phyloP scores from a whole-genome alignment of 2,888 invertebrate genomes.

The Drosophila limbata region DNA sequence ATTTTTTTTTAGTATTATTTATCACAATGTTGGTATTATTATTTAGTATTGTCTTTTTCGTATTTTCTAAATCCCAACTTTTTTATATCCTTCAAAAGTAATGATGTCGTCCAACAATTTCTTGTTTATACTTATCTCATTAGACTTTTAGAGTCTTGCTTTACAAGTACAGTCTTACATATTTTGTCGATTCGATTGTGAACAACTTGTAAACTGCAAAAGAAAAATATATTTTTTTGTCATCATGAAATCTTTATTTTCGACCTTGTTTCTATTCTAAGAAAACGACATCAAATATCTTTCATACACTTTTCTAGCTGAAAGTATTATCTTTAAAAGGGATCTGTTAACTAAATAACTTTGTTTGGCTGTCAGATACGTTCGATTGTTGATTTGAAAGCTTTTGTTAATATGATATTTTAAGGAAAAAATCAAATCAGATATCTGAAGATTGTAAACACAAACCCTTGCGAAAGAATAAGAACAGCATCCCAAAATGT shows the following conservation, averaged over 20 bases:
- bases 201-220: conserved; percentile 1
- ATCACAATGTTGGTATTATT: too few relatives aligned
- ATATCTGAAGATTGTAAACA: not conserved
- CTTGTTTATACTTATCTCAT: not conserved
- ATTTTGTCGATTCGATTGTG: not conserved
- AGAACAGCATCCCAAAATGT: too few relatives aligned
- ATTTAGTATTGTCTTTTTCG: not conserved
- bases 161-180: not conserved
- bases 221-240: not conserved
- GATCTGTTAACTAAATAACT: too few relatives aligned
- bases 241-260: not conserved
- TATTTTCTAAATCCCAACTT: not conserved
- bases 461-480: too few relatives aligned
- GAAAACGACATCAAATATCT: too few relatives aligned
- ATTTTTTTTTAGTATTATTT: not conserved
- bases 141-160: too few relatives aligned
- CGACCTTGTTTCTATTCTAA: not conserved
- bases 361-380: too few relatives aligned
- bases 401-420: not conserved
- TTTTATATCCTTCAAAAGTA: not conserved
- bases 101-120: not conserved
- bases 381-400: too few relatives aligned
- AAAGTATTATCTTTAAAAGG: too few relatives aligned
- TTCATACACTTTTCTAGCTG: not conserved
- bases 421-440: not conserved